phyloP scores from a whole-genome alignment of 2,797 vertebrate genomes.

The Aythya fuligula region DNA sequence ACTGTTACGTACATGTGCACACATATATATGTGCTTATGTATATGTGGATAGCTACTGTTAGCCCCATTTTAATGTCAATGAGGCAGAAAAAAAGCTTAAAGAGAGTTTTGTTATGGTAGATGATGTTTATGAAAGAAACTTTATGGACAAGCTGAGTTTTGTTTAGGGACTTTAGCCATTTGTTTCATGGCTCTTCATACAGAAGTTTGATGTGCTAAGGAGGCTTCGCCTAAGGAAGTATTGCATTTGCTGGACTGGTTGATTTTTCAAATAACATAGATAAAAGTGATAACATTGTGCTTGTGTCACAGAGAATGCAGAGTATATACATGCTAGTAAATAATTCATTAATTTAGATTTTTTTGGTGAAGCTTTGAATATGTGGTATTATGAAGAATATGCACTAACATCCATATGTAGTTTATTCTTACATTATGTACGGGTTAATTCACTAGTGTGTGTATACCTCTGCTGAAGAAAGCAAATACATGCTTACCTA shows the following conservation, averaged over 20 bases:
- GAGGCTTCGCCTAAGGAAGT: background rate
- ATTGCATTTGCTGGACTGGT: background rate
- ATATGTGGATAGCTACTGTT: background rate
- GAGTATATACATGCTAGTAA: background rate
- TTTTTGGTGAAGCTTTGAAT: background rate
- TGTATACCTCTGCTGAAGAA: background rate
- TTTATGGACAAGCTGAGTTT: background rate
- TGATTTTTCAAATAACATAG: background rate
- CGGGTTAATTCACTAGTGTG: background rate
- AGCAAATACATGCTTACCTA: fast-evolving
- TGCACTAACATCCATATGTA: fast-evolving
- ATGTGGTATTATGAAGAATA: background rate
- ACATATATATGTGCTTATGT: too few relatives aligned
- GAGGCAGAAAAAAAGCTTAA: background rate
- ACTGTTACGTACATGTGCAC: fast-evolving
- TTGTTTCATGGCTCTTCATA: background rate
- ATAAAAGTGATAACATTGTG: background rate
- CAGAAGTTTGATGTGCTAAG: background rate
- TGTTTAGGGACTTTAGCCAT: background rate
- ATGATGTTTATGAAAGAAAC: background rate
- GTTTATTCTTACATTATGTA: background rate
- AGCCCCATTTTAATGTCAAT: background rate
- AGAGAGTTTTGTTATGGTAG: background rate
- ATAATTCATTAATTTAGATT: background rate
- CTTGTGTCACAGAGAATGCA: background rate